These are phyloP conservation scores for Cylindroiulus punctatus DNA, from an alignment of 2,888 invertebrate genomes.

Conservation along the genomic window DNA sequence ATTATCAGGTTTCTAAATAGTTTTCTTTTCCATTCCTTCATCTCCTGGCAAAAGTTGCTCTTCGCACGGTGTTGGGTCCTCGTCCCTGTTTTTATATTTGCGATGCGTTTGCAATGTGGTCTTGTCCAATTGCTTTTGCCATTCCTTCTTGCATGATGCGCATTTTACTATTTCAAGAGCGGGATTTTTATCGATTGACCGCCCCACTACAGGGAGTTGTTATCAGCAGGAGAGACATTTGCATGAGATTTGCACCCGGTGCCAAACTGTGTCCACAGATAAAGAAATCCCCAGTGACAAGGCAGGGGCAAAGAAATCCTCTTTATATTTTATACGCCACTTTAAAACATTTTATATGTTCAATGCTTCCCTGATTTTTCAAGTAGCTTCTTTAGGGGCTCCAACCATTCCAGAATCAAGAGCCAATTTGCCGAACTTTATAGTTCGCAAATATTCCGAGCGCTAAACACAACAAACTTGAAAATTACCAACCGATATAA, in stretches of 20 bases:
- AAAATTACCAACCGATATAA: constrained; percentile 33
- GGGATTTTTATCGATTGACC: constrained; percentile 51
- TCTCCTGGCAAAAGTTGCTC: background rate
- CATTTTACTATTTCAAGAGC: constrained; percentile 35
- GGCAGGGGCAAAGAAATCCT: constrained; percentile 49
- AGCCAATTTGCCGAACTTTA: constrained; percentile 42
- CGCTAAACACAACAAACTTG: constrained; percentile 38
- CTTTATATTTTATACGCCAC: constrained; percentile 50
- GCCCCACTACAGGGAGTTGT: constrained; percentile 44
- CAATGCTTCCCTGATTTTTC: constrained; percentile 49
- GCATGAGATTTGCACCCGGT: constrained; percentile 52
- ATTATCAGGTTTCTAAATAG: constrained; percentile 31
- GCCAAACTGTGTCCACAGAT: constrained; percentile 52
- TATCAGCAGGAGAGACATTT: constrained; percentile 52
- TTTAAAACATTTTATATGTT: constrained; percentile 49
- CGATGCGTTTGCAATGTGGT: constrained; percentile 15
- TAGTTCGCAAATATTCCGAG: constrained; percentile 16
- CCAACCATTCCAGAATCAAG: constrained; percentile 27
- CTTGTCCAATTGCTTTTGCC: constrained; percentile 36
- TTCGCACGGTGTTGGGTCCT: background rate
- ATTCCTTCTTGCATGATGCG: constrained; percentile 29
- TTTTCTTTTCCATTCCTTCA: constrained; percentile 2
- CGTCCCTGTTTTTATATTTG: constrained; percentile 18
- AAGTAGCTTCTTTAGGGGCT: constrained; percentile 42
- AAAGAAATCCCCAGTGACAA: constrained; percentile 52